Conservation (phyloP, 1,140 invertebrate genomes). For the Pseudobourletiella spinata region DNA sequence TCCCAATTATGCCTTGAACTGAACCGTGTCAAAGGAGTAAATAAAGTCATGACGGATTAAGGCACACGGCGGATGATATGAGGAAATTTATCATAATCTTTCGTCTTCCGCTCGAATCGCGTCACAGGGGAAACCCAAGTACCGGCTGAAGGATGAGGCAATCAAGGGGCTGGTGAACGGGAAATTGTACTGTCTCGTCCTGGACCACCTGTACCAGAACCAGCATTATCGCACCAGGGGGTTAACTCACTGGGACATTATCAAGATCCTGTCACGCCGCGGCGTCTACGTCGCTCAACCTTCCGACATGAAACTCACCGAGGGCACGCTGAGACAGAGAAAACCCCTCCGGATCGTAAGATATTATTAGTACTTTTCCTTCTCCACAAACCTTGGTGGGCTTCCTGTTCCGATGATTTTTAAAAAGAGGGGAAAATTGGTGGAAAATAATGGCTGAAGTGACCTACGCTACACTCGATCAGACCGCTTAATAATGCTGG, state of each 20-base stretch:
- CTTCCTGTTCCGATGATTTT: not conserved
- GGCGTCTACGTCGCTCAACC: conserved; percentile 35
- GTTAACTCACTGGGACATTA: conserved; percentile 33
- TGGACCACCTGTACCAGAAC: conserved; percentile 19
- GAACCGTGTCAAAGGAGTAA: too few species aligned
- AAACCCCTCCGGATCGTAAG: conserved; percentile 34
- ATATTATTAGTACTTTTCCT: not conserved
- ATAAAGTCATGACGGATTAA: too few species aligned
- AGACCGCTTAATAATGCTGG: too few species aligned
- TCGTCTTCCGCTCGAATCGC: too few species aligned
- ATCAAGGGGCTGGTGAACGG: conserved; percentile 31
- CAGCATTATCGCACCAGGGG: not conserved
- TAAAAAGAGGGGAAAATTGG: not conserved
- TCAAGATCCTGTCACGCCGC: conserved; percentile 31
- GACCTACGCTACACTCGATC: too few species aligned
- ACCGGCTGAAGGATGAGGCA: conserved; percentile 28
- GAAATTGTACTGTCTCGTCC: conserved; percentile 27
- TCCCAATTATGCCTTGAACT: too few species aligned
- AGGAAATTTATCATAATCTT: too few species aligned
- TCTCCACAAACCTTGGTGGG: not conserved
- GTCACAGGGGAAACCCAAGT: conserved; percentile 28
- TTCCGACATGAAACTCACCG: conserved; percentile 35
- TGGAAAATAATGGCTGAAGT: too few species aligned
- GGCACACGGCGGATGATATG: too few species aligned
- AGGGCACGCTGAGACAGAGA: conserved; percentile 32